Percentiles rank a stretch among this genome's conserved stretches.
Conservation (phyloP, 2,113 vertebrate genomes). For the Pardalotus punctatus region DNA sequence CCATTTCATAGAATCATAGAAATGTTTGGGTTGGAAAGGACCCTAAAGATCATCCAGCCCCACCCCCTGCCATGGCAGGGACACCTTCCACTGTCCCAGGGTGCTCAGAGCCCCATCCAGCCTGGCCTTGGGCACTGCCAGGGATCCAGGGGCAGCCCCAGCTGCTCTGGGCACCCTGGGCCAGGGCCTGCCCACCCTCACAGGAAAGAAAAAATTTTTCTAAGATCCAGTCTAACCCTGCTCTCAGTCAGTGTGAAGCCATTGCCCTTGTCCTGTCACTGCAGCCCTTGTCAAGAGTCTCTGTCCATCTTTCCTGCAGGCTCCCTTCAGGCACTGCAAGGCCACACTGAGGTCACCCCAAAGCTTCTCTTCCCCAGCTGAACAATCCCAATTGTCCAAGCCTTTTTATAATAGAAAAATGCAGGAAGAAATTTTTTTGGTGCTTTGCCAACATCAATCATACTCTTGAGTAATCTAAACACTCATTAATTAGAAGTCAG, state of each 20-base stretch:
- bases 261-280: not conserved
- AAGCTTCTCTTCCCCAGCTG: not conserved
- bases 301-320: not conserved
- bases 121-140: accelerated
- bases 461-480: not conserved
- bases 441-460: not conserved
- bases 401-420: not conserved
- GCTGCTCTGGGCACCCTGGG: not conserved
- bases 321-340: not conserved
- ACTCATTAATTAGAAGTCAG: not conserved
- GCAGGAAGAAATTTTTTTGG: not conserved
- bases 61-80: not conserved
- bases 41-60: not conserved
- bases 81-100: not conserved
- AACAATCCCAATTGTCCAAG: not conserved
- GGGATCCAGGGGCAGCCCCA: not conserved
- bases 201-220: not conserved
- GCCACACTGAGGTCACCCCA: not conserved
- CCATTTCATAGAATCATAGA: not conserved
- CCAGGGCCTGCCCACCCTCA: not conserved
- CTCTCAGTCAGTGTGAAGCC: not conserved
- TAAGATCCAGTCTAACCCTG: accelerated
- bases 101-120: not conserved
- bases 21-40: not conserved
- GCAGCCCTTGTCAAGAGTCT: not conserved